phyloP scores from a whole-genome alignment of 2,888 invertebrate species.

The Congeria kusceri region DNA sequence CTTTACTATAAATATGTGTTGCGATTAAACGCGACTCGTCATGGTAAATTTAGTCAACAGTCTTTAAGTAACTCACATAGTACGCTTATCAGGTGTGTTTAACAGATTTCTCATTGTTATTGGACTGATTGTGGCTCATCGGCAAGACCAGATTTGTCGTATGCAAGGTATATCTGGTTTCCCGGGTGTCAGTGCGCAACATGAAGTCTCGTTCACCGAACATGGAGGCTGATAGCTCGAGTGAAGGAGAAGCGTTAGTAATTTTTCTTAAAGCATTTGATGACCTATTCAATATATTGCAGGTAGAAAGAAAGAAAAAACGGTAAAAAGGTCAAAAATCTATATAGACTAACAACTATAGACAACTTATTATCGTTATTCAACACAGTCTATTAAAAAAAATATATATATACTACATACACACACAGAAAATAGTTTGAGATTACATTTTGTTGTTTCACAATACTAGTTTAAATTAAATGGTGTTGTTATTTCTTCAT shows the following conservation, averaged over 20 bases:
- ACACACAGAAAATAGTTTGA: no score
- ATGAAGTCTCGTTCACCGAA: slow-evolving; percentile 27
- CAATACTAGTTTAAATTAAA: no score
- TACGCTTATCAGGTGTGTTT: background rate
- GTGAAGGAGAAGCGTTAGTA: slow-evolving; percentile 15
- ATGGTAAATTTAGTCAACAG: background rate
- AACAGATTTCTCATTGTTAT: background rate
- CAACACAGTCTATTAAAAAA: background rate
- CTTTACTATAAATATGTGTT: no score
- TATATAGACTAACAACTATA: slow-evolving; percentile 1
- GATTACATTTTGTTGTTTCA: no score
- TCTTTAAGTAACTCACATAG: background rate
- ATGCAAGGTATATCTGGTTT: no score
- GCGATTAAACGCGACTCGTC: no score
- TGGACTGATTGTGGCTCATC: slow-evolving; percentile 11
- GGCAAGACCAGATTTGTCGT: slow-evolving; percentile 5
- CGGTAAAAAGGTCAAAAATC: no score
- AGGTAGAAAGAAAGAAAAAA: background rate
- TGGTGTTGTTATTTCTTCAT: no score
- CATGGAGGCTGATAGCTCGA: background rate
- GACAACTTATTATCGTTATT: no score
- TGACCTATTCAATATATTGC: slow-evolving; percentile 18
- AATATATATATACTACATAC: background rate
- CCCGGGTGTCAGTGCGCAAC: slow-evolving; percentile 1
- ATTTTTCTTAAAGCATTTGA: slow-evolving; percentile 38